phyloP scores from a whole-genome alignment of 2,113 vertebrate genomes.

The Leptosomus discolor region DNA sequence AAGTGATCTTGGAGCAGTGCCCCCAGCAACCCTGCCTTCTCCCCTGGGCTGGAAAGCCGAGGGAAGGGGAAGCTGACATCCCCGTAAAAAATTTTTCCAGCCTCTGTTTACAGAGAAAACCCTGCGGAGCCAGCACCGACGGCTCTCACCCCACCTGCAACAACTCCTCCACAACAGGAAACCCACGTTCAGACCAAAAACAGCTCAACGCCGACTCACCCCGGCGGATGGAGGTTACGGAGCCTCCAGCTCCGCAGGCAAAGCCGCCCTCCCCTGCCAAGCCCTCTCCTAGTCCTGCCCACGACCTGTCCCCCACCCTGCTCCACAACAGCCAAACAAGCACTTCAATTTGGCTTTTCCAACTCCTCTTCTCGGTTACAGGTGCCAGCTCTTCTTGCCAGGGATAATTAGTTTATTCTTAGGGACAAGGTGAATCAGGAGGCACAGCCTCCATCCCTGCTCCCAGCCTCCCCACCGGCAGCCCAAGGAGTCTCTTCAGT shows the following conservation, averaged over 20 bases:
- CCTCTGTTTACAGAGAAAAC: conserved; percentile 10
- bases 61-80: background rate
- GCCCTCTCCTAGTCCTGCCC: background rate
- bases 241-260: background rate
- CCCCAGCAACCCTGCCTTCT: background rate
- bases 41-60: fast-evolving
- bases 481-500: background rate
- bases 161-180: conserved; percentile 31
- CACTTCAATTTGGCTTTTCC: background rate
- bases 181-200: background rate
- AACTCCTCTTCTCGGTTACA: background rate
- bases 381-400: conserved; percentile 44
- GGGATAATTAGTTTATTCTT: background rate
- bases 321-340: background rate
- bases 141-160: background rate
- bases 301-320: background rate
- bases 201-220: background rate
- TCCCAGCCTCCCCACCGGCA: background rate
- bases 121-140: background rate
- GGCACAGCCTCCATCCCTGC: background rate
- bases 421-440: background rate
- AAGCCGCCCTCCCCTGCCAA: background rate
- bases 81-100: background rate
- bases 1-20: background rate
- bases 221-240: fast-evolving